Evolutionary conservation across 2,113 vertebrate genomes (phyloP).

Genomic region (Nettapus auritus): DNA sequence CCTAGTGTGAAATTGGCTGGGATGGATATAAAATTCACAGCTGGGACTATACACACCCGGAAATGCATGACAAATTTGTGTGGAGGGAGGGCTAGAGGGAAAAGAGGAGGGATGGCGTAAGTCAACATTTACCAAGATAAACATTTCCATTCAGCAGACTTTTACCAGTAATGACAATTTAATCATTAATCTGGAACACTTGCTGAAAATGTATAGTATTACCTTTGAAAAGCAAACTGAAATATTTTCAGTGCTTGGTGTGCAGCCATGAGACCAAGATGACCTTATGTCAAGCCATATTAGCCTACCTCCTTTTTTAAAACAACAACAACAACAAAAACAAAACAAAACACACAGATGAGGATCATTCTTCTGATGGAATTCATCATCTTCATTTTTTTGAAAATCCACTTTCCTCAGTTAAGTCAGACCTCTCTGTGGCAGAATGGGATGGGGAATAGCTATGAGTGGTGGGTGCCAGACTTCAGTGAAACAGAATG

Average conservation of each 20-base stretch:
- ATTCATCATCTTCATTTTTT: background rate
- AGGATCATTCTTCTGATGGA: background rate
- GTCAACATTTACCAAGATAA: background rate
- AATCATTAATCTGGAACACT: background rate
- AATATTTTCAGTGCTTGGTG: background rate
- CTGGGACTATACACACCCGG: background rate
- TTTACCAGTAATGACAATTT: background rate
- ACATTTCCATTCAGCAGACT: background rate
- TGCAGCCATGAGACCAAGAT: background rate
- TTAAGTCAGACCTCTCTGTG: background rate
- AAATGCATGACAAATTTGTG: conserved; percentile 34
- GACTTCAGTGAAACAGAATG: background rate
- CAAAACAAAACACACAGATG: background rate
- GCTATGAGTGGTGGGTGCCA: background rate
- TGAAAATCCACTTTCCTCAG: background rate
- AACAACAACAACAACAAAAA: no score
- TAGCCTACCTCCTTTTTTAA: background rate
- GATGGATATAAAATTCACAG: conserved; percentile 10
- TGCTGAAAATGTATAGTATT: background rate
- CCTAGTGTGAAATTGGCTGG: conserved; percentile 39
- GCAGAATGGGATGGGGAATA: background rate
- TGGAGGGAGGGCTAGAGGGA: background rate
- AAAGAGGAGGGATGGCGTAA: background rate
- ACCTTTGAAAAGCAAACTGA: background rate
- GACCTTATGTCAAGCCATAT: background rate